Percentiles rank a stretch among this genome's conserved stretches.
phyloP scores from a whole-genome alignment of 2,113 vertebrate species.

The Istiophorus platypterus region DNA sequence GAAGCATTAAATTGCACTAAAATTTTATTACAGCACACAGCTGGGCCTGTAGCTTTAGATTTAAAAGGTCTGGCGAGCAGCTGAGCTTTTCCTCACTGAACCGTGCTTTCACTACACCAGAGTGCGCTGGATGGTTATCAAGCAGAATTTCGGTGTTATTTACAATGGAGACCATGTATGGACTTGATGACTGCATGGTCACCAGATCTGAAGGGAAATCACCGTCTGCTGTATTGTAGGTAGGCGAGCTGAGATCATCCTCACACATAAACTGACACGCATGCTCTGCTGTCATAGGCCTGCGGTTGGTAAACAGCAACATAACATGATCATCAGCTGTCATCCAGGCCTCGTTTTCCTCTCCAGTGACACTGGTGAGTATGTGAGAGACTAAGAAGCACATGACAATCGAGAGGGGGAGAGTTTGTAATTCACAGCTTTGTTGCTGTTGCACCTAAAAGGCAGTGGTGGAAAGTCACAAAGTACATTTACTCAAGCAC shows the following conservation, averaged over 20 bases:
- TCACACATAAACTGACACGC: conserved; percentile 4
- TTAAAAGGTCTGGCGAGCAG: conserved; percentile 42
- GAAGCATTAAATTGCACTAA: conserved; percentile 53
- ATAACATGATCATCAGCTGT: conserved; percentile 63
- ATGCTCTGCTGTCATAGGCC: conserved; percentile 13
- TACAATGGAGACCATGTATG: conserved; percentile 17
- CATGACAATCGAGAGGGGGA: conserved; percentile 49
- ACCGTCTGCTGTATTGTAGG: conserved; percentile 29
- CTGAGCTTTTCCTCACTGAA: conserved; percentile 23
- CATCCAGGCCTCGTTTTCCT: conserved; percentile 9
- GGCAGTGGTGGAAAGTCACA: not conserved
- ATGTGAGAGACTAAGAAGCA: conserved; percentile 49
- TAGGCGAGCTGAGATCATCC: conserved; percentile 45
- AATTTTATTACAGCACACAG: conserved; percentile 45
- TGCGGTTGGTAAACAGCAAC: conserved; percentile 43
- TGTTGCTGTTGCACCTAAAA: conserved; percentile 9
- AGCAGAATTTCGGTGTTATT: conserved; percentile 26
- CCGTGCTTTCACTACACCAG: not conserved
- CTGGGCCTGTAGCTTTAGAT: conserved; percentile 34
- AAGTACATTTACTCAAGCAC: not conserved
- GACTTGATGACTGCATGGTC: conserved; percentile 57
- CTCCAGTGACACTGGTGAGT: conserved; percentile 34
- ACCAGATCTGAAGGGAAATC: conserved; percentile 38
- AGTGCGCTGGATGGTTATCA: conserved; percentile 48
- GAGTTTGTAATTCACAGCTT: conserved; percentile 51